Conservation (phyloP, 92 coral and sea anemone genomes). For the Phymanthus crucifer region DNA sequence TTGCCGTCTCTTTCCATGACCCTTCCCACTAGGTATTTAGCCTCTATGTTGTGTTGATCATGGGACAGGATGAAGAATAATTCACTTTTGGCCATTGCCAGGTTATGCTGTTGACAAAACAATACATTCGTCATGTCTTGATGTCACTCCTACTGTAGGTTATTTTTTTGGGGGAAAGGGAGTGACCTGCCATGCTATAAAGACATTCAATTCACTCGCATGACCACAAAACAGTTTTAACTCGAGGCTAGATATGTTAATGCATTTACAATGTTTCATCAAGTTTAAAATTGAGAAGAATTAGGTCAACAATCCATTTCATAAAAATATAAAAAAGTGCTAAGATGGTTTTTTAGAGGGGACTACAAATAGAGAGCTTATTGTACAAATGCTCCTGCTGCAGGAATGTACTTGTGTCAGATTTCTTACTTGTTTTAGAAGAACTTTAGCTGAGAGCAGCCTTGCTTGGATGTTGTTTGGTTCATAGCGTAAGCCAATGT, state of each 20-base stretch:
- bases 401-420: background rate
- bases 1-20: slow-evolving; percentile 52
- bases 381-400: background rate
- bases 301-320: too few relatives aligned
- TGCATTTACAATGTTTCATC: too few relatives aligned
- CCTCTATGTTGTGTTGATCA: slow-evolving; percentile 48
- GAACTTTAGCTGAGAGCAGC: slow-evolving; percentile 54
- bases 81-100: slow-evolving; percentile 59
- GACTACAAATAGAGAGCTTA: background rate
- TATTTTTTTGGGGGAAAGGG: too few relatives aligned
- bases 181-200: too few relatives aligned
- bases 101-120: slow-evolving; percentile 42
- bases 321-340: too few relatives aligned
- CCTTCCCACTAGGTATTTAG: slow-evolving; percentile 58
- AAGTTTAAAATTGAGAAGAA: too few relatives aligned
- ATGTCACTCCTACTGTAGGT: too few relatives aligned
- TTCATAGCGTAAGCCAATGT: slow-evolving; percentile 44
- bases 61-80: slow-evolving; percentile 40
- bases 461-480: slow-evolving; percentile 51
- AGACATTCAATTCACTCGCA: too few relatives aligned
- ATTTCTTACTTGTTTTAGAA: slow-evolving; percentile 42
- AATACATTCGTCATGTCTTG: background rate
- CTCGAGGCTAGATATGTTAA: too few relatives aligned
- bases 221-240: too few relatives aligned
- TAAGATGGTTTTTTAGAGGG: background rate